These are phyloP conservation scores for Drosophila acutilabella DNA, from an alignment of 2,888 invertebrate genomes.

Conservation along the genomic window DNA sequence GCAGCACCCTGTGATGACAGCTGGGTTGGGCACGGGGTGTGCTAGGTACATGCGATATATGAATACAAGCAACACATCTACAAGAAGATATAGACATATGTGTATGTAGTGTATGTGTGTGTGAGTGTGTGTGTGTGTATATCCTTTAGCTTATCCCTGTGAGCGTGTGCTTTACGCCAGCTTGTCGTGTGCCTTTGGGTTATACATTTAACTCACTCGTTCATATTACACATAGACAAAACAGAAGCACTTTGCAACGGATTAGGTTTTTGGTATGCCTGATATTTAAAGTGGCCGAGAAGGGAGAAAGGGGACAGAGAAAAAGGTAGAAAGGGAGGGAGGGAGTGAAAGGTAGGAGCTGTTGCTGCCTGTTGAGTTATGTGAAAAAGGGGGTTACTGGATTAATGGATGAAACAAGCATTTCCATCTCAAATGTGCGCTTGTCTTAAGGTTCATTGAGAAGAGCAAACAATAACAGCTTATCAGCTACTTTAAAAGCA, in stretches of 20 bases:
- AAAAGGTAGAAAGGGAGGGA: not conserved
- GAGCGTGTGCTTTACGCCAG: conserved; percentile 56
- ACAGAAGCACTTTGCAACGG: conserved; percentile 74
- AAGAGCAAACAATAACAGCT: conserved; percentile 3
- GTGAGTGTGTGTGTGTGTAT: conserved; percentile 32
- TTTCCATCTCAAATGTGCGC: conserved; percentile 13
- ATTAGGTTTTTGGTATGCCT: conserved; percentile 65
- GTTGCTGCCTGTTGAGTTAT: conserved; percentile 22
- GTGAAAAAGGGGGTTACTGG: conserved; percentile 44
- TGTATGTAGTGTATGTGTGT: conserved; percentile 10
- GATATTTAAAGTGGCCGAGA: conserved; percentile 24
- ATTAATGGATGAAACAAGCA: conserved; percentile 55
- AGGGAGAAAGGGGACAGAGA: not conserved
- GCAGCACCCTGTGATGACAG: conserved; percentile 29
- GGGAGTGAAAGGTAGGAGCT: not conserved
- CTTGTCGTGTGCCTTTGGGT: conserved; percentile 59
- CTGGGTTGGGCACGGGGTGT: conserved; percentile 20
- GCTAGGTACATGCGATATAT: conserved; percentile 28
- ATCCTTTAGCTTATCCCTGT: conserved; percentile 70
- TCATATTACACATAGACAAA: conserved; percentile 62
- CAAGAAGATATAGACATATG: conserved; percentile 19
- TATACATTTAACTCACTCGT: conserved; percentile 63
- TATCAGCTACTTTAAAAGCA: conserved; percentile 7
- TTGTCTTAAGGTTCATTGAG: conserved; percentile 8
- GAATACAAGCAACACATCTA: conserved; percentile 23